phyloP scores from a whole-genome alignment of 2,797 vertebrate genomes.

The Periparus ater region DNA sequence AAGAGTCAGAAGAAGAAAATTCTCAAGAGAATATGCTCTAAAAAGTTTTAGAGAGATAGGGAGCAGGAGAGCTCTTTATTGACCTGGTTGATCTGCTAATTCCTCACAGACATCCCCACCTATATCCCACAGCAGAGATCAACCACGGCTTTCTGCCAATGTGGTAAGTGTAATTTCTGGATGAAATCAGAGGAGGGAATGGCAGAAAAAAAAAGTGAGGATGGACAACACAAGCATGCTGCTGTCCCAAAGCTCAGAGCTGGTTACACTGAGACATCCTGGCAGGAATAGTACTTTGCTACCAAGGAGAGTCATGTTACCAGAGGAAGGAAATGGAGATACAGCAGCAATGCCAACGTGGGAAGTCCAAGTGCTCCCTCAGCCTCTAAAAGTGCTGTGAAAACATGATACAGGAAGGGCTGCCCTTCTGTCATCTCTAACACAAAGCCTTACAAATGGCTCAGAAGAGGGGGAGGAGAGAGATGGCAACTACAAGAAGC shows the following conservation, averaged over 20 bases:
- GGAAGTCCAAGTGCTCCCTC: not conserved
- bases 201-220: not conserved
- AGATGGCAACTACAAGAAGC: not conserved
- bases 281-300: not conserved
- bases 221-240: not conserved
- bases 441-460: not conserved
- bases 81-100: not conserved
- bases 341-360: not conserved
- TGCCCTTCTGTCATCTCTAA: not conserved
- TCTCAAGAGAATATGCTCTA: not conserved
- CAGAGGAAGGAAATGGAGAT: slow-evolving; percentile 25
- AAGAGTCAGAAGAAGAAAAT: not conserved
- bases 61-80: not conserved
- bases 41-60: not conserved
- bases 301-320: not conserved
- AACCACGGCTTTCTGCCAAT: not conserved
- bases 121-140: not conserved
- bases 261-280: not conserved
- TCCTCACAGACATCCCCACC: not conserved
- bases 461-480: not conserved
- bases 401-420: slow-evolving; percentile 9
- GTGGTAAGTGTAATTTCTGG: not conserved
- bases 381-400: not conserved
- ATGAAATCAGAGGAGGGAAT: not conserved
- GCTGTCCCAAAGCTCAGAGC: not conserved